These are phyloP conservation scores for Corythornis cristatus DNA, from an alignment of 2,113 vertebrate genomes.

Conservation along the genomic window DNA sequence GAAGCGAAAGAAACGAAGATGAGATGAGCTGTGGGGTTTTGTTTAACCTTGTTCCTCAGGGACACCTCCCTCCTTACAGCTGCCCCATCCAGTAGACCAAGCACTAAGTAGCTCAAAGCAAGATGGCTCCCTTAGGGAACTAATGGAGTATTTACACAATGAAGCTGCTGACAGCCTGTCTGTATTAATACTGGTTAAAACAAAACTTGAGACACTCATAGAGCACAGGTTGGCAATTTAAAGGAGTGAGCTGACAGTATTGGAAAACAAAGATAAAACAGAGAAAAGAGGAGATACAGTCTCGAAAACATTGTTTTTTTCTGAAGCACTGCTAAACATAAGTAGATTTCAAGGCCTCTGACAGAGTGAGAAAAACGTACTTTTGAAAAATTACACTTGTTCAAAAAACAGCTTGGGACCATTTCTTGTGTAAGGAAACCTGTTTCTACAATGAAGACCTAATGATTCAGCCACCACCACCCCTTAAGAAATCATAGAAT, in stretches of 20 bases:
- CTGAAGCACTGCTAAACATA: neutral
- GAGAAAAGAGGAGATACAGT: neutral
- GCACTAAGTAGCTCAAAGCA: slow-evolving; percentile 34
- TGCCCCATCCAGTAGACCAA: slow-evolving; percentile 17
- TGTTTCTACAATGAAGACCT: neutral
- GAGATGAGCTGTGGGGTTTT: neutral
- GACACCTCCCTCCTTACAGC: neutral
- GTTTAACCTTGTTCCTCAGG: slow-evolving; percentile 17
- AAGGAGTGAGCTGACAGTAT: neutral
- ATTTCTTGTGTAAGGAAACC: neutral
- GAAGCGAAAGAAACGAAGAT: neutral
- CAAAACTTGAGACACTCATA: slow-evolving; percentile 18
- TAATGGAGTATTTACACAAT: neutral
- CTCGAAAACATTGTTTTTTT: neutral
- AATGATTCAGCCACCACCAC: neutral
- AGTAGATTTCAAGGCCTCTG: neutral
- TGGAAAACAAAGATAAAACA: neutral
- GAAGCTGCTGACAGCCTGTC: slow-evolving; percentile 10
- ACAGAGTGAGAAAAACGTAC: neutral
- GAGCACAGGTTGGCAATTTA: slow-evolving; percentile 34
- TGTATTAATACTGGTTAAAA: slow-evolving; percentile 47
- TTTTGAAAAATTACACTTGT: neutral
- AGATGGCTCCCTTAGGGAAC: slow-evolving; percentile 9
- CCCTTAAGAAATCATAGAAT: neutral
- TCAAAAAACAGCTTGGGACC: neutral